A percentile compares a stretch with the other conserved stretches of the same genome.
phyloP scores from a whole-genome alignment of 2,797 vertebrate species.

The Parauchenoglanis ngamensis region DNA sequence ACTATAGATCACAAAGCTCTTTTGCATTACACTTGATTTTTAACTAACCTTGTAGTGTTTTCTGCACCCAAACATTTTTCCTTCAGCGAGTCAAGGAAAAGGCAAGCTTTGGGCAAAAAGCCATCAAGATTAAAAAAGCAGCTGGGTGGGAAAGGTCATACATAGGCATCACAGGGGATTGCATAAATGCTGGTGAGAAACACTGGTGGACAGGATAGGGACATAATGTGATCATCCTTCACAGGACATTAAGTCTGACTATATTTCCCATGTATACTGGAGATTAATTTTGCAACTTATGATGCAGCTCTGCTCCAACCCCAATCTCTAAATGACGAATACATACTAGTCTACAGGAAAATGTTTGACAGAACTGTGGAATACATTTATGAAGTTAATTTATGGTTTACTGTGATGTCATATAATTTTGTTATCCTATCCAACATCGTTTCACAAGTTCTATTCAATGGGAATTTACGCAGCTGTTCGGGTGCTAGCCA shows the following conservation, averaged over 20 bases:
- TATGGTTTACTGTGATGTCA: slow-evolving; percentile 1
- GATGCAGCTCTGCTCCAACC: slow-evolving; percentile 12
- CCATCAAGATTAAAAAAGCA: slow-evolving; percentile 30
- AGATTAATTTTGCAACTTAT: neutral
- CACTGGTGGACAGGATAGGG: slow-evolving; percentile 1
- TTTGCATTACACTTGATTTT: slow-evolving; percentile 41
- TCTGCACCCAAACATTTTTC: slow-evolving; percentile 34
- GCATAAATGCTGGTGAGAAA: slow-evolving; percentile 19
- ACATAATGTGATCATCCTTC: slow-evolving; percentile 19
- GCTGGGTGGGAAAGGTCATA: slow-evolving; percentile 42
- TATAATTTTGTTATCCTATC: neutral
- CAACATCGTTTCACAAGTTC: slow-evolving; percentile 1
- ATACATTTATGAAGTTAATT: neutral
- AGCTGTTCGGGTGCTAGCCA: slow-evolving; percentile 22
- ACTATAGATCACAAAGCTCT: slow-evolving; percentile 48
- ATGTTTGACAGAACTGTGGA: neutral
- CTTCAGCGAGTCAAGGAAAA: slow-evolving; percentile 33
- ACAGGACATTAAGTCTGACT: slow-evolving; percentile 38
- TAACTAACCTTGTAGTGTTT: slow-evolving; percentile 33
- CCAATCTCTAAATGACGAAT: slow-evolving; percentile 15
- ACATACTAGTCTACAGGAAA: neutral
- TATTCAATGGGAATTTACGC: slow-evolving; percentile 5
- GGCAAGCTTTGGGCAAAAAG: slow-evolving; percentile 10
- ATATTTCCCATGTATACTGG: slow-evolving; percentile 33
- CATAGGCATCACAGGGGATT: slow-evolving; percentile 30